A percentile compares a stretch with the other conserved stretches of the same genome.
These are phyloP conservation scores for Gorsachius magnificus DNA, from an alignment of 2,797 vertebrate species.

Conservation along the genomic window DNA sequence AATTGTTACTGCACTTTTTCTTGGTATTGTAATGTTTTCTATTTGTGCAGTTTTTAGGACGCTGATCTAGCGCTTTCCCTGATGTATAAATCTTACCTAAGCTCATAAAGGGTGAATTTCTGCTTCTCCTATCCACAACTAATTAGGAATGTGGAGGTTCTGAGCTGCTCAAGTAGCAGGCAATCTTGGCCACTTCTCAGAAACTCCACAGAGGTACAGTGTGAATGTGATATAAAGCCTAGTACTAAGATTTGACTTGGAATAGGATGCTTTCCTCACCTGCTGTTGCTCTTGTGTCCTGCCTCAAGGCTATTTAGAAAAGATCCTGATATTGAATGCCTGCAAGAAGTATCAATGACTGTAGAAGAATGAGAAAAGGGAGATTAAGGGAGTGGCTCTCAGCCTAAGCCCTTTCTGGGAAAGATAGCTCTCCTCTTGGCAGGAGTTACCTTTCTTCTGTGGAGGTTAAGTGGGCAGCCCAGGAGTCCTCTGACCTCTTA, in stretches of 20 bases:
- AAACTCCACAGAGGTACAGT: background rate
- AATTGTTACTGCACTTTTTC: background rate
- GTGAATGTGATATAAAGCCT: background rate
- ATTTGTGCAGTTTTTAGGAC: background rate
- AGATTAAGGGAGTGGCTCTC: background rate
- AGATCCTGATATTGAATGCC: background rate
- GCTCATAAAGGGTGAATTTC: background rate
- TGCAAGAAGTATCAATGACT: background rate
- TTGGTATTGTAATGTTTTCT: background rate
- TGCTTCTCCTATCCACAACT: background rate
- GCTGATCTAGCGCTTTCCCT: background rate
- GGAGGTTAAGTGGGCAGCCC: background rate
- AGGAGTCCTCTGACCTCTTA: background rate
- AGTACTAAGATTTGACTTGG: background rate
- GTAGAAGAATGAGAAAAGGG: background rate
- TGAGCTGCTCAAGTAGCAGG: background rate
- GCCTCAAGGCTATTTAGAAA: background rate
- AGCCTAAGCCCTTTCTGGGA: background rate
- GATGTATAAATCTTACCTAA: background rate
- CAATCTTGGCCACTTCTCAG: background rate
- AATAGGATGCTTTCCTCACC: background rate
- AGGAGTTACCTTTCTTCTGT: background rate
- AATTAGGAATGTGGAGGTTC: background rate
- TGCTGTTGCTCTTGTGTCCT: background rate
- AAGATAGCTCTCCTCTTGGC: background rate